These are phyloP conservation scores for Caenorhabditis macrosperma DNA, from an alignment of 2,888 invertebrate genomes.

Conservation along the genomic window DNA sequence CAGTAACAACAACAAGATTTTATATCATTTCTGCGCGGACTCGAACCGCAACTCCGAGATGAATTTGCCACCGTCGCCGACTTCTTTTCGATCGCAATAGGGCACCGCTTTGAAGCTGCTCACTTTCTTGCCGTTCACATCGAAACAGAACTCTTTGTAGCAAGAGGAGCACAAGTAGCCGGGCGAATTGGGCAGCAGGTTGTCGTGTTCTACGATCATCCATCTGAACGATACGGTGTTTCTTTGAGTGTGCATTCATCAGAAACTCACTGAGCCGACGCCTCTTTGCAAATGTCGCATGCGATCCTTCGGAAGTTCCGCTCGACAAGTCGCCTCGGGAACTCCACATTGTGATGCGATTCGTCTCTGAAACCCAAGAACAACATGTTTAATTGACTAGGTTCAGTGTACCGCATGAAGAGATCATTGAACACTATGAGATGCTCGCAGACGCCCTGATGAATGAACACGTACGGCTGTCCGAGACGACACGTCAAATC, in stretches of 20 bases:
- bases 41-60: conserved; percentile 44
- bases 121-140: conserved; percentile 50
- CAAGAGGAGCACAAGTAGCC: conserved; percentile 59
- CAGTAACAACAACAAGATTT: no score
- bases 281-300: conserved; percentile 59
- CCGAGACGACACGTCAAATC: conserved; percentile 84
- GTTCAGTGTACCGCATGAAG: conserved; percentile 81
- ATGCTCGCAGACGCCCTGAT: conserved; percentile 94
- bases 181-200: conserved; percentile 50
- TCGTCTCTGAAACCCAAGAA: conserved; percentile 42
- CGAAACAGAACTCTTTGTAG: conserved; percentile 60
- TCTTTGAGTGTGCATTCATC: neutral
- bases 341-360: conserved; percentile 11
- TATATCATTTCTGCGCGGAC: no score
- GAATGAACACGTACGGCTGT: conserved; percentile 89
- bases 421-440: conserved; percentile 88
- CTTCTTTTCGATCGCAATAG: conserved; percentile 63
- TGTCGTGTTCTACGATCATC: conserved; percentile 56
- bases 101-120: conserved; percentile 62
- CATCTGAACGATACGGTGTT: conserved; percentile 46
- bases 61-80: conserved; percentile 52
- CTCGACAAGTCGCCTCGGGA: conserved; percentile 60
- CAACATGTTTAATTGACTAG: no score
- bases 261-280: conserved; percentile 57
- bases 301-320: conserved; percentile 61